Evolutionary conservation across 2,797 vertebrate species (phyloP).

Genomic region (Labeo calbasu): DNA sequence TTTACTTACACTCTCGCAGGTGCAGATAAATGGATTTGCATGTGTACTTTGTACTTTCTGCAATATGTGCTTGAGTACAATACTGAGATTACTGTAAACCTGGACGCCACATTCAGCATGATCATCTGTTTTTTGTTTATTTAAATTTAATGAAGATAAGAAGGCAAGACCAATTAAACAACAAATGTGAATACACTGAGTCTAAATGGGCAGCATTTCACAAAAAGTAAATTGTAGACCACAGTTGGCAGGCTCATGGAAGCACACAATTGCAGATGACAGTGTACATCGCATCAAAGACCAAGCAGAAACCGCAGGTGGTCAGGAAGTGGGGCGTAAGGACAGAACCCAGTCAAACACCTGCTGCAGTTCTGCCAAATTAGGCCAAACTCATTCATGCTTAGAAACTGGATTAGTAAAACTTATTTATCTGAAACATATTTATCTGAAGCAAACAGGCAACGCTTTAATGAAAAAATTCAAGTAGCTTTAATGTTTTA

Average conservation of each 20-base stretch:
- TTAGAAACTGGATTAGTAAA: conserved; percentile 1
- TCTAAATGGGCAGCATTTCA: conserved; percentile 9
- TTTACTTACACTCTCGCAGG: not conserved
- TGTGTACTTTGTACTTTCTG: not conserved
- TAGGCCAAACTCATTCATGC: conserved; percentile 29
- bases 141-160: not conserved
- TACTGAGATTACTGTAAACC: not conserved
- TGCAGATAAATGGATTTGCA: not conserved
- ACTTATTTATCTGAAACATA: conserved; percentile 19
- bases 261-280: conserved; percentile 44
- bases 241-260: conserved; percentile 35
- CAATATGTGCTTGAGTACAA: not conserved
- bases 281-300: conserved; percentile 36
- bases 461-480: not conserved
- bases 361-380: conserved; percentile 15
- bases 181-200: not conserved
- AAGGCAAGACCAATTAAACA: not conserved
- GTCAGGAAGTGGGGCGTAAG: conserved; percentile 53
- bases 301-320: not conserved
- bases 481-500: not conserved
- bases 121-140: not conserved
- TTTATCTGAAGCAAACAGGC: not conserved
- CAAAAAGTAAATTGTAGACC: conserved; percentile 56
- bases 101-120: not conserved
- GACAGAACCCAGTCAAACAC: conserved; percentile 43